Base-by-base conservation (phyloP, 2,113 vertebrate genomes). In the Salvelinus namaycush region DNA sequence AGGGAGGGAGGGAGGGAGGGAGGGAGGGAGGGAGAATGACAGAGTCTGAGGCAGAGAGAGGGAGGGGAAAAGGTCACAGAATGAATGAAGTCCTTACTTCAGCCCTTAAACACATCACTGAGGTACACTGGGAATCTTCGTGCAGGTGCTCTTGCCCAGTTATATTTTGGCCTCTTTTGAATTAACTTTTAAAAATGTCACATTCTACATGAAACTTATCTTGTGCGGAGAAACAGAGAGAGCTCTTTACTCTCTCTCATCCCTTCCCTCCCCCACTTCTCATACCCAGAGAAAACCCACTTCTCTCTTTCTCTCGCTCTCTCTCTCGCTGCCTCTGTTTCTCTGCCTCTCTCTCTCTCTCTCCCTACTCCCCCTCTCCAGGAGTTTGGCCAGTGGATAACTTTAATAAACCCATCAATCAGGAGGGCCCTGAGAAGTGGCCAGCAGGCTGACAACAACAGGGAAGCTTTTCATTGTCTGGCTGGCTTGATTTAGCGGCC, bases 341-440 rank as follows among this genome's bases (percentile, higher is more conserved):
- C 29, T 31, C 29, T 31, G 29, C 29, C 29, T 39, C 34, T 60
- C 57, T 14, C 6, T 6, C 59, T 9, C 1, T 57, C 31, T n/a
- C 59, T 62, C 14, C 34, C 57, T 70, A 59, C 78, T 81, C 76
- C 76, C 78, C 76, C 34, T 20, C 66, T 76, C 31, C n/a, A 76
- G 74, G 31, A 72, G 76, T 73, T 77, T 81, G 16, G 83, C 78
- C 78, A 87, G 57, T 71, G 70, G 20, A 79, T 78, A 64, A 74
- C 70, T 81, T 84, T 78, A 87, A 89, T 86, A 82, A 87, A 87
- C 74, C 69, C 77, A 81, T 90, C 83, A 79, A 76, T 89, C 84
- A 86, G 49, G 64, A 84, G n/a, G 72, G 73, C 34, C 3, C 76
- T 78, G 13, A 34, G 81, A 78, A 69, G 73, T 77, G 51, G 70